Evolutionary conservation across 2,888 invertebrate genomes (phyloP).

Genomic region (Andrena chrysosceles): DNA sequence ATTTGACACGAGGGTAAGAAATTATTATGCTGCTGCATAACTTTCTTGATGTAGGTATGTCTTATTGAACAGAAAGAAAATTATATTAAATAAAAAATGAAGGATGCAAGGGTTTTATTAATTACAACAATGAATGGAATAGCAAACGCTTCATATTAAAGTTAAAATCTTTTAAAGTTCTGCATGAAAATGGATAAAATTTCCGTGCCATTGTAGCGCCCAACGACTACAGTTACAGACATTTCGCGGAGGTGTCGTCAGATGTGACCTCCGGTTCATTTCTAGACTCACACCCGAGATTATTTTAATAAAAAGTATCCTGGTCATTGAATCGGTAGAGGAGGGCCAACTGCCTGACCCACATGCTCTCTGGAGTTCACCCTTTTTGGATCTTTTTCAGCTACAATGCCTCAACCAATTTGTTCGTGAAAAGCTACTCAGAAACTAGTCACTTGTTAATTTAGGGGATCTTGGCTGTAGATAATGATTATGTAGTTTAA

Average conservation of each 20-base stretch:
- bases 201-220: neutral
- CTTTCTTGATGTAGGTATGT: no score
- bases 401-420: neutral
- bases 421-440: constrained; percentile 5
- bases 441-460: neutral
- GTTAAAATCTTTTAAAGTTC: neutral
- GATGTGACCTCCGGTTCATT: constrained; percentile 9
- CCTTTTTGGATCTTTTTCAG: neutral
- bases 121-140: no score
- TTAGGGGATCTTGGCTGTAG: neutral
- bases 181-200: neutral
- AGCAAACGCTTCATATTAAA: no score
- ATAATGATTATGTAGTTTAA: neutral
- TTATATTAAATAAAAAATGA: neutral
- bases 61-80: neutral
- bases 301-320: constrained; percentile 12
- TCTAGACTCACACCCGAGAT: neutral
- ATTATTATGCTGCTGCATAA: no score
- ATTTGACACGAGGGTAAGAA: neutral
- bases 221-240: constrained; percentile 2
- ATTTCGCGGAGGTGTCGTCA: constrained; percentile 12
- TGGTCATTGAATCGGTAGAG: constrained; percentile 27
- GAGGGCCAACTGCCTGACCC: constrained; percentile 28
- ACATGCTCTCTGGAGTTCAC: neutral
- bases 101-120: neutral